Base-by-base conservation (phyloP, 2,113 vertebrate species). In the Scalopus aquaticus region DNA sequence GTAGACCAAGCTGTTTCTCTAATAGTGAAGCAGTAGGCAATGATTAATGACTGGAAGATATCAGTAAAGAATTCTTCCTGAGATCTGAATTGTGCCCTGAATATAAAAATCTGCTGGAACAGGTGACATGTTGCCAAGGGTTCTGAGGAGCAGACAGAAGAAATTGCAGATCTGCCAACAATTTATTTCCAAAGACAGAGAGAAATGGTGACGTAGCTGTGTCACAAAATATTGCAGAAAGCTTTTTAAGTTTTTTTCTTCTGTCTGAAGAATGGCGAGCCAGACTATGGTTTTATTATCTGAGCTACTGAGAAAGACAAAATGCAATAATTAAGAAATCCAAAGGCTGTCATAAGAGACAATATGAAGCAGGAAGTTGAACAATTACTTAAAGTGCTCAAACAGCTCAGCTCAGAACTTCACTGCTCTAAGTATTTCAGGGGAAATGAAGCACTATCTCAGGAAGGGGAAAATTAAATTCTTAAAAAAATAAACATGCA, bases 281-380 rank as follows among this genome's bases (percentile, higher is more conserved):
- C 92, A 94, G 77, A 93, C 92, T 80, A 65, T 26, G n/a, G 96
- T 93, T 95, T 94, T 94, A 96, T 96, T 96, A 95, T 91, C 89
- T 90, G 76, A 96, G 89, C 87, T 86, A 91, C 95, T 77, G 91
- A 86, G 56, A 88, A 83, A 96, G 95, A 95, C 83, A 94, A 97
- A 97, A 97, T 85, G 93, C 83, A 95, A 84, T 97, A 96, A 97
- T 97, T 97, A 97, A 96, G 95, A 96, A 97, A 93, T 94, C 65
- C 78, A 89, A 93, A 96, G 86, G 54, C 96, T 96, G 95, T 96
- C 94, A 94, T 87, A 95, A 95, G 88, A 96, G 95, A 97, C 94
- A 95, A 96, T 94, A 78, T 60, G 64, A 90, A 94, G 90, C 87
- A 95, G 92, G 81, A 89, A 93, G 76, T 72, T 73, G 73, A 95